These are phyloP conservation scores for Clarias fuscus DNA, from an alignment of 2,797 vertebrate genomes.

Conservation along the genomic window DNA sequence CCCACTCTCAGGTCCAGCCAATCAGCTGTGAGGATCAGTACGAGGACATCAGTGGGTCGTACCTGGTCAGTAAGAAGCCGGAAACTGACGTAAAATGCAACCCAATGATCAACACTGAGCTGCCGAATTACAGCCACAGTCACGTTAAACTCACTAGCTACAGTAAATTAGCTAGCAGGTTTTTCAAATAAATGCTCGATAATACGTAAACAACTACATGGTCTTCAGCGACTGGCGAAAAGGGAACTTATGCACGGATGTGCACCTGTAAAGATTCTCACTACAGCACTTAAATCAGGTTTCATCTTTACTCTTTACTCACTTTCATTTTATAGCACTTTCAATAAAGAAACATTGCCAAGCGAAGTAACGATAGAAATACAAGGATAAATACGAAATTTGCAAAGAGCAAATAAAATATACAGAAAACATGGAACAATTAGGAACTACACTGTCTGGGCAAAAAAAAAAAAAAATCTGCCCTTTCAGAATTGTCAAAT, in stretches of 20 bases:
- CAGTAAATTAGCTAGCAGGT: neutral
- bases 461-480: too few species aligned
- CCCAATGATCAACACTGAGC: neutral
- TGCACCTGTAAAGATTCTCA: too few species aligned
- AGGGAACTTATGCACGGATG: too few species aligned
- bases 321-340: neutral
- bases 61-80: conserved; percentile 81
- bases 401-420: too few species aligned
- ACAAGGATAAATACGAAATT: too few species aligned
- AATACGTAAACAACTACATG: neutral
- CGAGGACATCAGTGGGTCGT: conserved; percentile 82
- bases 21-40: conserved; percentile 87
- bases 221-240: too few species aligned
- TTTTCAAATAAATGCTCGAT: neutral
- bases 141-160: neutral
- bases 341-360: neutral
- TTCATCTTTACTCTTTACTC: neutral
- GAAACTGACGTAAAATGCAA: neutral
- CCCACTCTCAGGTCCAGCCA: conserved; percentile 89
- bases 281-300: neutral
- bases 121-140: neutral
- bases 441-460: too few species aligned
- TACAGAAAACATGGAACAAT: too few species aligned
- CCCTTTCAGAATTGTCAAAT: too few species aligned
- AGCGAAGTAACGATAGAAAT: too few species aligned